Evolutionary conservation across 2,113 vertebrate species (phyloP).

Genomic region (Sylvilagus bachmani): DNA sequence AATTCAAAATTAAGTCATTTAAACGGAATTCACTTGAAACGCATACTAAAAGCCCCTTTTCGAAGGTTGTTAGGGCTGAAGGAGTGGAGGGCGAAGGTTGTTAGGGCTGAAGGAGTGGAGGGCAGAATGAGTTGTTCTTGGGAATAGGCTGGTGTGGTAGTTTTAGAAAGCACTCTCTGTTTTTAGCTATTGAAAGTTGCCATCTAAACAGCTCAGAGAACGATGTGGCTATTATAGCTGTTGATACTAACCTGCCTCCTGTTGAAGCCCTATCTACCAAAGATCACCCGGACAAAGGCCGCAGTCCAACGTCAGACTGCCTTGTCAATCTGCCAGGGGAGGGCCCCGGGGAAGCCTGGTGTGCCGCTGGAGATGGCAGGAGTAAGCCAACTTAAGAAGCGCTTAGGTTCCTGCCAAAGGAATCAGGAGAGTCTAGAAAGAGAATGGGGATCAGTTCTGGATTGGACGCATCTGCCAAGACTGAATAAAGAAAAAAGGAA

Average conservation of each 20-base stretch:
- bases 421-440: not conserved
- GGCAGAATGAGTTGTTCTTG: not conserved
- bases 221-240: not conserved
- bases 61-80: not conserved
- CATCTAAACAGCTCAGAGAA: not conserved
- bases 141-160: not conserved
- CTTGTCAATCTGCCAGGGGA: not conserved
- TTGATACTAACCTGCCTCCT: not conserved
- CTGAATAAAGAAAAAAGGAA: not conserved
- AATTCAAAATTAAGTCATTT: not conserved
- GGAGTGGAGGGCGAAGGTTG: not conserved
- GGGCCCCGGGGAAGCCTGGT: not conserved
- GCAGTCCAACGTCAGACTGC: not conserved
- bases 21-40: not conserved
- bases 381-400: not conserved
- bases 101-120: not conserved
- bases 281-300: not conserved
- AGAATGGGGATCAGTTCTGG: not conserved
- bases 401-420: constrained; percentile 50
- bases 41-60: constrained; percentile 22
- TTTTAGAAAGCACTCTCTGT: not conserved
- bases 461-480: constrained; percentile 44
- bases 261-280: not conserved
- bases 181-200: not conserved
- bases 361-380: not conserved